These are phyloP conservation scores for Channa striata DNA, from an alignment of 2,797 vertebrate species.

Conservation along the genomic window DNA sequence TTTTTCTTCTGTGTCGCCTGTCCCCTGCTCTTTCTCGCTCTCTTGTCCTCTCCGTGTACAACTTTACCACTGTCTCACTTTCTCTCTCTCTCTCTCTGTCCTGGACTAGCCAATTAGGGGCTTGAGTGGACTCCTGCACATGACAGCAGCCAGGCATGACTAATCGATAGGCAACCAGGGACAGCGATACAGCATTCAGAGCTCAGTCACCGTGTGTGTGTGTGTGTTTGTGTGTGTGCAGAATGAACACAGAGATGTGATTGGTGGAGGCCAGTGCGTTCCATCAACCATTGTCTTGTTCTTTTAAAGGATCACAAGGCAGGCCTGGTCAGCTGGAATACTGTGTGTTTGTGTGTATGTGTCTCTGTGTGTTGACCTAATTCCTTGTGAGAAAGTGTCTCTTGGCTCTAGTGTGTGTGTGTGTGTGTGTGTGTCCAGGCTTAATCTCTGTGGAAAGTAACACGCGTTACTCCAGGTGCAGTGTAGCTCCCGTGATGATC, in stretches of 20 bases:
- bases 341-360: constrained; percentile 29
- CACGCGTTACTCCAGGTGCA: neutral
- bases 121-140: constrained; percentile 86
- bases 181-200: constrained; percentile 64
- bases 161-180: constrained; percentile 87
- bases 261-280: constrained; percentile 63
- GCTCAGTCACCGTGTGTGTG: constrained; percentile 42
- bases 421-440: neutral
- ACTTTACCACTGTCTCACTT: constrained; percentile 33
- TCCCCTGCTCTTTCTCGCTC: constrained; percentile 50
- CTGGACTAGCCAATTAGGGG: constrained; percentile 86
- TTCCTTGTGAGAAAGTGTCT: constrained; percentile 45
- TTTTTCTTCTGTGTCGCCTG: constrained; percentile 65
- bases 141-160: constrained; percentile 87
- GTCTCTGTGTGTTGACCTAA: constrained; percentile 61
- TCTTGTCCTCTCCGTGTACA: constrained; percentile 53
- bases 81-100: constrained; percentile 60
- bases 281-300: constrained; percentile 75
- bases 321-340: constrained; percentile 60
- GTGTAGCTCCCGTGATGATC: neutral
- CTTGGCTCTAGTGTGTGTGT: constrained; percentile 4
- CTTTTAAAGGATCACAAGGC: constrained; percentile 64
- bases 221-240: constrained; percentile 29
- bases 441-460: neutral
- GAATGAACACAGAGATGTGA: constrained; percentile 45